Base-by-base conservation (phyloP, 1,140 invertebrate genomes). In the Penaeus japonicus region DNA sequence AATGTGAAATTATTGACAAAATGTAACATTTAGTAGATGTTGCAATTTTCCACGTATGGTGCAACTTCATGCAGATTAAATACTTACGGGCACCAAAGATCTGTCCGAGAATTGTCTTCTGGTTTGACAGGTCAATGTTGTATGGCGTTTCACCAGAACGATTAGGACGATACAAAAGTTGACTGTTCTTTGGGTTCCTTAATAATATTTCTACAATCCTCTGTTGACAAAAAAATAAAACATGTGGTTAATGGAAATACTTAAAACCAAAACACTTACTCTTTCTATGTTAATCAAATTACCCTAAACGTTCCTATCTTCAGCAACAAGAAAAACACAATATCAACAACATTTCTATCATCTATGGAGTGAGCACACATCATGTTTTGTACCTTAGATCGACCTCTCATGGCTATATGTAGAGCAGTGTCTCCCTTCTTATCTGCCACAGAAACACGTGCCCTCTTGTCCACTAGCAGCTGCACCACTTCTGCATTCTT, bases 351-450 rank as follows among this genome's bases (percentile, higher is more conserved):
- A 47, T 12, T 47, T 7, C 47, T 15, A 10, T 12, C 4, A 47
- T 47, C 47, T 47, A 47, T 47, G 47, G 47, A 47, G 47, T 47
- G 47, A 47, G 15, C 47, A 47, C n/a, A 20, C 32, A 22, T 4
- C n/a, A n/a, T n/a, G n/a, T 62, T 35, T 24, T 89, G 39, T 90
- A 95, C 96, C 93, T 97, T 98, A 30, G 97, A 98, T 78, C 98
- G 93, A 0, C 98, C 98, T 89, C 99, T 93, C 95, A 99, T 97
- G 0, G 98, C 97, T 89, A 99, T 97, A 92, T 99, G 99, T 30
- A 99, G 93, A n/a, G 96, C 96, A 77, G 98, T 99, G 92, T 99
- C 98, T 2, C 98, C 98, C 91, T 97, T 96, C 92, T 97, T 98
- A 93, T 99, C 98, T 35, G 95, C 95, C n/a, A 97, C 97, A 65